phyloP scores from a whole-genome alignment of 2,797 vertebrate species.

The Calcarius lapponicus region DNA sequence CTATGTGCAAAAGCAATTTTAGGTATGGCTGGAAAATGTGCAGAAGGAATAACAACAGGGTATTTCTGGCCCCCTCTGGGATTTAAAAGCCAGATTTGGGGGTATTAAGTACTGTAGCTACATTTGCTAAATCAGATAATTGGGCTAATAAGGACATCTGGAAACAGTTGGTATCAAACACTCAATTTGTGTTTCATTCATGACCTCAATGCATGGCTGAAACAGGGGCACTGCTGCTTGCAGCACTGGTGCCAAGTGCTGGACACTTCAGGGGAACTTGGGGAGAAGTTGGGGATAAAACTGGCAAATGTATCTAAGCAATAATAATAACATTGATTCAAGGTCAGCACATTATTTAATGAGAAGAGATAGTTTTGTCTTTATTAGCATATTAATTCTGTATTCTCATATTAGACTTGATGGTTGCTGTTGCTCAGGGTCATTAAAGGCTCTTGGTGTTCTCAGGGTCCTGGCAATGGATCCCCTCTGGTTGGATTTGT shows the following conservation, averaged over 20 bases:
- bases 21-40: background rate
- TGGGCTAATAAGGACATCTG: slow-evolving; percentile 30
- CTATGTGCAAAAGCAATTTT: background rate
- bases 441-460: background rate
- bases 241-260: background rate
- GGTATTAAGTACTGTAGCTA: background rate
- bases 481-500: background rate
- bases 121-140: slow-evolving; percentile 16
- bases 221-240: background rate
- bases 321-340: background rate
- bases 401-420: background rate
- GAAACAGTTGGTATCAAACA: background rate
- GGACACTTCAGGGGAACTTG: background rate
- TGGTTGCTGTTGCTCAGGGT: background rate
- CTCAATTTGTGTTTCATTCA: background rate
- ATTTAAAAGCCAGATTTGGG: background rate
- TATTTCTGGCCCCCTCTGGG: background rate
- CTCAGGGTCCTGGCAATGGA: background rate
- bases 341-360: background rate
- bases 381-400: background rate
- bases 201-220: fast-evolving
- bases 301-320: background rate
- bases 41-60: background rate
- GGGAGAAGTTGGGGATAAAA: background rate
- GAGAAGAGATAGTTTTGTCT: background rate